Evolutionary conservation across 2,888 invertebrate species (phyloP).

Genomic region (Oasisia sp.): DNA sequence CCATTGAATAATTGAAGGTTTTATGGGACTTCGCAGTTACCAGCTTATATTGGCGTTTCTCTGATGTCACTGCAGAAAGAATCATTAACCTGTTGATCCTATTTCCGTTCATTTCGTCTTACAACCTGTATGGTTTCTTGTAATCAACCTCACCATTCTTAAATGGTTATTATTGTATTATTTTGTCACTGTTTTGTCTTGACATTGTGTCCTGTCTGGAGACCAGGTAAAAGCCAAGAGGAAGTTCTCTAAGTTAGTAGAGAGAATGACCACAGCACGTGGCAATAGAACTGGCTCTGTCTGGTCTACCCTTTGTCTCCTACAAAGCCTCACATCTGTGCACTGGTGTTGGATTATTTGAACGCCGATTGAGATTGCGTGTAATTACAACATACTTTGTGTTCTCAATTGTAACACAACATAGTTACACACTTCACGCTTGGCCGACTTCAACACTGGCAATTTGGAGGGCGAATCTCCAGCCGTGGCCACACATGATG

Average conservation of each 20-base stretch:
- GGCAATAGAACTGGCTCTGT: neutral
- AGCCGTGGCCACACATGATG: neutral
- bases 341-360: too few species aligned
- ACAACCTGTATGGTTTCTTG: neutral
- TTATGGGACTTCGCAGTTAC: too few species aligned
- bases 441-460: neutral
- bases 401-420: neutral
- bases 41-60: too few species aligned
- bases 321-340: too few species aligned
- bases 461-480: neutral
- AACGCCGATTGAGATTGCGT: neutral
- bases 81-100: neutral
- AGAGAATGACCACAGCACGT: neutral
- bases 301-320: neutral
- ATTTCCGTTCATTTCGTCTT: neutral
- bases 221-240: neutral
- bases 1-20: too few species aligned
- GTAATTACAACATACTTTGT: neutral
- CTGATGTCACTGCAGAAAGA: neutral
- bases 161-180: neutral
- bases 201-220: neutral
- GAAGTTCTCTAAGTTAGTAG: neutral
- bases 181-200: neutral
- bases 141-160: neutral
- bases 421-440: neutral